These are phyloP conservation scores for Drosophila orosa DNA, from an alignment of 1,140 invertebrate genomes.

Conservation along the genomic window DNA sequence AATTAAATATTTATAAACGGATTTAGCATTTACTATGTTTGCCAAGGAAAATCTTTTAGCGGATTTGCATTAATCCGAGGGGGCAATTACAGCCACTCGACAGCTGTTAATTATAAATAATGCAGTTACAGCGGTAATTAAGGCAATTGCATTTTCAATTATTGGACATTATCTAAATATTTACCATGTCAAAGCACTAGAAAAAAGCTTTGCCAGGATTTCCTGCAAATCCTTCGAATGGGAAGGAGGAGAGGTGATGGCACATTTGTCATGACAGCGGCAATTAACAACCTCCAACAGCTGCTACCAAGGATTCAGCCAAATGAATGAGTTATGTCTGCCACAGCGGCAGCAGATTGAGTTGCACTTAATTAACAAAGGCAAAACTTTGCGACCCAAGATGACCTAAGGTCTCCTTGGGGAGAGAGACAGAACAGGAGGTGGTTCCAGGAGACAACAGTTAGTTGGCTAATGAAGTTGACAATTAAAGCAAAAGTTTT, in stretches of 20 bases:
- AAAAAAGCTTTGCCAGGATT: background rate
- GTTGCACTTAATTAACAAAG: constrained; percentile 69
- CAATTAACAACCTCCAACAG: constrained; percentile 42
- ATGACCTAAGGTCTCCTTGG: constrained; percentile 25
- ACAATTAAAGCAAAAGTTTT: constrained; percentile 45
- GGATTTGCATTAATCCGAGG: constrained; percentile 30
- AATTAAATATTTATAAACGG: constrained; percentile 40
- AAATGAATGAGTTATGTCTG: constrained; percentile 55
- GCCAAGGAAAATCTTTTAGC: constrained; percentile 3
- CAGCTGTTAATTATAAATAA: constrained; percentile 56
- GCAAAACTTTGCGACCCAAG: constrained; percentile 42
- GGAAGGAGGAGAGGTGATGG: background rate
- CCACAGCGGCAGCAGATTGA: constrained; percentile 36
- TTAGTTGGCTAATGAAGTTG: constrained; percentile 58
- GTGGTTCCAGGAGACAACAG: constrained; percentile 3
- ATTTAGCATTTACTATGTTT: constrained; percentile 21
- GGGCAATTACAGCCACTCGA: constrained; percentile 38
- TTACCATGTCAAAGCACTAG: constrained; percentile 19
- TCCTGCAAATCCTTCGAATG: background rate
- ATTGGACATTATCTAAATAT: constrained; percentile 26
- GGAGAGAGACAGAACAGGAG: background rate
- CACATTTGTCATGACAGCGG: constrained; percentile 35
- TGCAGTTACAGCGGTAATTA: constrained; percentile 45
- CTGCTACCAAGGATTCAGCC: constrained; percentile 30
- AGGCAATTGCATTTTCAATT: constrained; percentile 36